phyloP scores from a whole-genome alignment of 2,888 invertebrate species.

The Mantis religiosa region DNA sequence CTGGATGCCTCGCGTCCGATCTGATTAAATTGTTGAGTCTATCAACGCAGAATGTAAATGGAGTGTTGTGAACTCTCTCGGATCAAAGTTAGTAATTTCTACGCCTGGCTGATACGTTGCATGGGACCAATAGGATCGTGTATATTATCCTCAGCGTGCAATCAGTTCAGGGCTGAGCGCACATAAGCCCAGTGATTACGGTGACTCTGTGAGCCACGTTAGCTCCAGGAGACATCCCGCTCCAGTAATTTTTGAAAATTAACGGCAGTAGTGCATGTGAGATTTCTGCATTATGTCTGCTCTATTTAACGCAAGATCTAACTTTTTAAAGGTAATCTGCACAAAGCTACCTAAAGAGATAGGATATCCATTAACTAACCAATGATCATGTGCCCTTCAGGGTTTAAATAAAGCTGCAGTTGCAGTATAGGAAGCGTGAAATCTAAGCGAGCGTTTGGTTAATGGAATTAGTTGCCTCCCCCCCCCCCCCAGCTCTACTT shows the following conservation, averaged over 20 bases:
- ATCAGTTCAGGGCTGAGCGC: background rate
- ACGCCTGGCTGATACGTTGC: background rate
- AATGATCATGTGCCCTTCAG: background rate
- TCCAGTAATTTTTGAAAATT: background rate
- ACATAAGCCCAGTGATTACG: background rate
- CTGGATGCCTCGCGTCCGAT: background rate
- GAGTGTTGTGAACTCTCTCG: background rate
- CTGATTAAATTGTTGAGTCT: constrained; percentile 1
- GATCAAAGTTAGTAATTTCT: background rate
- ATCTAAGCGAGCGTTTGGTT: background rate
- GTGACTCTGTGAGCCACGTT: background rate
- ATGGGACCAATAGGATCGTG: background rate
- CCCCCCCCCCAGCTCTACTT: too few relatives aligned
- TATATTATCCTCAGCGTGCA: background rate
- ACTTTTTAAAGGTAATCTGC: background rate
- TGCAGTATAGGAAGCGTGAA: background rate
- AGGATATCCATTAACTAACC: background rate
- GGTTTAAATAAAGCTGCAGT: background rate
- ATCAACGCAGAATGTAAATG: constrained; percentile 1
- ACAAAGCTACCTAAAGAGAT: background rate
- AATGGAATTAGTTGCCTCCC: too few relatives aligned
- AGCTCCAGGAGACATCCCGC: background rate
- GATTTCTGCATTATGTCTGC: background rate
- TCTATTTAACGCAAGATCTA: background rate
- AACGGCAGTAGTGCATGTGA: background rate